phyloP scores from a whole-genome alignment of 2,113 vertebrate species.

The Perca schrenkii region DNA sequence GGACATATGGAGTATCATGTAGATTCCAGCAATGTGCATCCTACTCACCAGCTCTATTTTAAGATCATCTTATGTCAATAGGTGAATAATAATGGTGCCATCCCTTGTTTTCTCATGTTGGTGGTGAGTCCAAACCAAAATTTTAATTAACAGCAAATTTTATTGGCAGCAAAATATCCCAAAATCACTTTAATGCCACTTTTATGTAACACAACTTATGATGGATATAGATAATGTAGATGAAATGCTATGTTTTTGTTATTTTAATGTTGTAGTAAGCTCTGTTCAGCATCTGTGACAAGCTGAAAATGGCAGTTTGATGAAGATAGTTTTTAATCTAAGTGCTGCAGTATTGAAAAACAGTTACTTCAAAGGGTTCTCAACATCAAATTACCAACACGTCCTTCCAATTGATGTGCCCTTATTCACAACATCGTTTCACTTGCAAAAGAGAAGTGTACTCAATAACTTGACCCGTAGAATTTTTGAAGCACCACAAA shows the following conservation, averaged over 20 bases:
- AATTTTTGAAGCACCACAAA: conserved; percentile 53
- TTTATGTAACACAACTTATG: not conserved
- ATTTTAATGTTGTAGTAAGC: not conserved
- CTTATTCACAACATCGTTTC: conserved; percentile 20
- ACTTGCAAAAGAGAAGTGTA: conserved; percentile 44
- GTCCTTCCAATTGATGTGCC: not conserved
- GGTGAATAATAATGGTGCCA: not conserved
- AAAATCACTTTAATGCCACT: not conserved
- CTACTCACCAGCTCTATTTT: not conserved
- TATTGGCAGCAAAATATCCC: not conserved
- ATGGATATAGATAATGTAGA: not conserved
- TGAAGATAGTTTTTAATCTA: not conserved
- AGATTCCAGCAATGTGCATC: conserved; percentile 4
- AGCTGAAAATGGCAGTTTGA: not conserved
- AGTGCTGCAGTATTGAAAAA: not conserved
- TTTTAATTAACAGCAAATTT: not conserved
- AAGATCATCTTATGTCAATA: not conserved
- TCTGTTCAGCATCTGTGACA: not conserved
- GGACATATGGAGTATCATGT: not conserved
- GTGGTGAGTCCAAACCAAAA: not conserved
- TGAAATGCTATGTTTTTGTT: not conserved
- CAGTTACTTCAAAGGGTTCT: not conserved
- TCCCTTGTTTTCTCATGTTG: not conserved
- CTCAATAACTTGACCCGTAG: conserved; percentile 46
- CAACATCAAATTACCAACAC: not conserved